phyloP scores from a whole-genome alignment of 2,113 vertebrate genomes.

The Xiphophorus couchianus region DNA sequence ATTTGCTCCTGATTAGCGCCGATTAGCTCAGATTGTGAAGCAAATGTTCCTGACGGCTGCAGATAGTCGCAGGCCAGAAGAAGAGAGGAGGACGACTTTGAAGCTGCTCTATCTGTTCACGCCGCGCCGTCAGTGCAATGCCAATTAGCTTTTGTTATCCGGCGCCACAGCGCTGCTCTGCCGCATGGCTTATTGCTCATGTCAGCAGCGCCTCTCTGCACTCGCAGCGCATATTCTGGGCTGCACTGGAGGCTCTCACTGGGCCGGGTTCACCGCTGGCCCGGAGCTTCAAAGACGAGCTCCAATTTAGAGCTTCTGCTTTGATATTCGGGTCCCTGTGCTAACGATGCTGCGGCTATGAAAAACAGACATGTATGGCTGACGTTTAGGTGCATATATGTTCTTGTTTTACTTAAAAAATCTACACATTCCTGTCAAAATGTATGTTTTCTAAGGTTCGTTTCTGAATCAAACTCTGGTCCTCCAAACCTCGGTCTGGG shows the following conservation, averaged over 20 bases:
- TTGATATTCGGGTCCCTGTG: neutral
- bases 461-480: too few species aligned
- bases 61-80: constrained; percentile 31
- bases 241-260: neutral
- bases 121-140: constrained; percentile 52
- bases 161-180: constrained; percentile 25
- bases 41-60: constrained; percentile 39
- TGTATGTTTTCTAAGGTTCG: neutral
- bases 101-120: constrained; percentile 39
- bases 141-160: constrained; percentile 56
- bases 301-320: constrained; percentile 6
- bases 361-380: constrained; percentile 13
- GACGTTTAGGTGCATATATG: too few species aligned
- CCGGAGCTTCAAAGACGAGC: constrained; percentile 36
- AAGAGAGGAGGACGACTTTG: constrained; percentile 45
- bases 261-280: neutral
- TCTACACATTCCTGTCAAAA: neutral
- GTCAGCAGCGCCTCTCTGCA: constrained; percentile 36
- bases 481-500: too few species aligned
- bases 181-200: constrained; percentile 14
- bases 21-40: constrained; percentile 45
- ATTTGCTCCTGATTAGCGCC: constrained; percentile 52
- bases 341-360: constrained; percentile 5
- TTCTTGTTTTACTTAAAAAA: neutral
- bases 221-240: constrained; percentile 24